Evolutionary conservation across 2,888 invertebrate species (phyloP).

Genomic region (Pheosia tremula): DNA sequence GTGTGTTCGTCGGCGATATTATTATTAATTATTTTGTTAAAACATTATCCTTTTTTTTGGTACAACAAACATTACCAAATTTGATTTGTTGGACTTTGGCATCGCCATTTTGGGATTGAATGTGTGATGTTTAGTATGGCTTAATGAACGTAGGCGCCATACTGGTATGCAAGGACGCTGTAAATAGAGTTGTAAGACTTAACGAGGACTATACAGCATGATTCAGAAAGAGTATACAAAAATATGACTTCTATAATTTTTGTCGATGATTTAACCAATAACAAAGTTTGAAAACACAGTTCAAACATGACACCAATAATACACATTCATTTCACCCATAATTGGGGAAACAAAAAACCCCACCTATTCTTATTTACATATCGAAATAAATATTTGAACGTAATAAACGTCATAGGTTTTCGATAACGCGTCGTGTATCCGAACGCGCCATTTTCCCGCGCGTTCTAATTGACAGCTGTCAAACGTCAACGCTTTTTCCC

Average conservation of each 20-base stretch:
- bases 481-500: constrained; percentile 68
- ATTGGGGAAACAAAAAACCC: constrained; percentile 1
- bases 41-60: not conserved
- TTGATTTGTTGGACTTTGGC: not conserved
- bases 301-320: not conserved
- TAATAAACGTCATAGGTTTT: constrained; percentile 28
- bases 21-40: too few relatives aligned
- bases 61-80: not conserved
- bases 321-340: not conserved
- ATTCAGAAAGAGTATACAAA: too few relatives aligned
- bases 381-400: constrained; percentile 27
- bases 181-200: too few relatives aligned
- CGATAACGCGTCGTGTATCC: constrained; percentile 42
- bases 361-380: constrained; percentile 37
- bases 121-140: not conserved
- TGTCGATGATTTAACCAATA: too few relatives aligned
- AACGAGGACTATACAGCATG: too few relatives aligned
- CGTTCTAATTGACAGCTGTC: constrained; percentile 81
- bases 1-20: too few relatives aligned
- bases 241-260: too few relatives aligned
- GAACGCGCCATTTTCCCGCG: constrained; percentile 51
- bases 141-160: constrained; percentile 4
- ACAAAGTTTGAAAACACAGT: too few relatives aligned
- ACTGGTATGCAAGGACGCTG: not conserved
- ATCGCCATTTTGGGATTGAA: not conserved